phyloP scores from a whole-genome alignment of 2,797 vertebrate genomes.

The Carcharodon carcharias region DNA sequence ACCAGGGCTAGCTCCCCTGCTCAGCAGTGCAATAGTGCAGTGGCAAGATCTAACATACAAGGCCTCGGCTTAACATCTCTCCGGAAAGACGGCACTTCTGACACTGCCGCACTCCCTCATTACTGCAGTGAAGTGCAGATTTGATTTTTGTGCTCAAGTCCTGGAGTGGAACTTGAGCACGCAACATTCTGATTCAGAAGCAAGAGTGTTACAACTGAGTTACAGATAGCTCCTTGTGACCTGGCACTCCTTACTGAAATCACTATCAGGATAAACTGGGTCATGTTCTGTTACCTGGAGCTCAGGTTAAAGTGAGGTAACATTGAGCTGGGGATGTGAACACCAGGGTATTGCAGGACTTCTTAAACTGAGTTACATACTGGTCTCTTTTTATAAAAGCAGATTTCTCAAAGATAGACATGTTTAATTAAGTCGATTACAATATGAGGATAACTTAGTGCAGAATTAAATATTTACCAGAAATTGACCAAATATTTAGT shows the following conservation, averaged over 20 bases:
- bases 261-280: neutral
- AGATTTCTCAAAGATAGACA: neutral
- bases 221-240: too few species aligned
- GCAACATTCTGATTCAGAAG: too few species aligned
- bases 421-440: neutral
- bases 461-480: neutral
- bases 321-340: neutral
- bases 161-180: too few species aligned
- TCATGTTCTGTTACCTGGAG: neutral
- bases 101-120: too few species aligned
- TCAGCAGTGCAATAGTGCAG: too few species aligned
- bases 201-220: too few species aligned
- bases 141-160: too few species aligned
- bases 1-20: too few species aligned
- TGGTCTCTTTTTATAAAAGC: neutral
- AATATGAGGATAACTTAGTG: neutral
- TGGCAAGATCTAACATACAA: too few species aligned
- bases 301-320: neutral
- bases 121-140: too few species aligned
- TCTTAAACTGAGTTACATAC: neutral
- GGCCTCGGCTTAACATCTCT: too few species aligned
- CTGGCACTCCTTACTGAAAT: neutral
- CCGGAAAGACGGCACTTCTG: too few species aligned
- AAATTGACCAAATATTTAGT: neutral
- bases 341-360: neutral